A percentile compares a stretch with the other conserved stretches of the same genome.
Evolutionary conservation across 1,140 invertebrate genomes (phyloP).

Genomic region (Drosophila pruinosa): DNA sequence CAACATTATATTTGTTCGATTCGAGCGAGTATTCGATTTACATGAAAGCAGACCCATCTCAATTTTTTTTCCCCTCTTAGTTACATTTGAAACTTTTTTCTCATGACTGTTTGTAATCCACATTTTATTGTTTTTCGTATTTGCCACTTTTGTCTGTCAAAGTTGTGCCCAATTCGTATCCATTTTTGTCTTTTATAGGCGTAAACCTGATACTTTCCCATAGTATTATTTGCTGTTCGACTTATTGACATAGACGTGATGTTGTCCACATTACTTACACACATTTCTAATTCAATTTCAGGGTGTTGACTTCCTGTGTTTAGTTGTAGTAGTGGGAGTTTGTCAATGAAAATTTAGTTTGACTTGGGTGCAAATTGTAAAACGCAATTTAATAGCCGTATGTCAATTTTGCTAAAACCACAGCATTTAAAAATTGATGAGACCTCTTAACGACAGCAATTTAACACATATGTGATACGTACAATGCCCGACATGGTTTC

Average conservation of each 20-base stretch:
- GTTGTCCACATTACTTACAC: not conserved
- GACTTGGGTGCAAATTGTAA: slow-evolving; percentile 33
- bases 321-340: not conserved
- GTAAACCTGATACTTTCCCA: slow-evolving; percentile 27
- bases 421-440: slow-evolving; percentile 65
- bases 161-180: not conserved
- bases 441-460: slow-evolving; percentile 67
- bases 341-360: slow-evolving; percentile 34
- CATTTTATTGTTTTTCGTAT: slow-evolving; percentile 7
- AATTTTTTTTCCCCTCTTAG: not conserved
- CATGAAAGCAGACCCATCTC: slow-evolving; percentile 16
- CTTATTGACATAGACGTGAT: slow-evolving; percentile 7
- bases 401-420: slow-evolving; percentile 1
- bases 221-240: not conserved
- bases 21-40: slow-evolving; percentile 9
- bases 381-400: slow-evolving; percentile 13
- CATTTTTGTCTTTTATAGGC: slow-evolving; percentile 27
- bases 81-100: slow-evolving; percentile 28
- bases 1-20: slow-evolving; percentile 4
- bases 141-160: slow-evolving; percentile 12
- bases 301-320: not conserved
- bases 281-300: slow-evolving; percentile 10
- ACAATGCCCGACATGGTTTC: slow-evolving; percentile 19
- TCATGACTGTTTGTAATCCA: not conserved
- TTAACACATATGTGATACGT: slow-evolving; percentile 55